A percentile compares a stretch with the other conserved stretches of the same genome.
These are phyloP conservation scores for Cynodonichthys magdalenae DNA, from an alignment of 2,797 vertebrate genomes.

Conservation along the genomic window DNA sequence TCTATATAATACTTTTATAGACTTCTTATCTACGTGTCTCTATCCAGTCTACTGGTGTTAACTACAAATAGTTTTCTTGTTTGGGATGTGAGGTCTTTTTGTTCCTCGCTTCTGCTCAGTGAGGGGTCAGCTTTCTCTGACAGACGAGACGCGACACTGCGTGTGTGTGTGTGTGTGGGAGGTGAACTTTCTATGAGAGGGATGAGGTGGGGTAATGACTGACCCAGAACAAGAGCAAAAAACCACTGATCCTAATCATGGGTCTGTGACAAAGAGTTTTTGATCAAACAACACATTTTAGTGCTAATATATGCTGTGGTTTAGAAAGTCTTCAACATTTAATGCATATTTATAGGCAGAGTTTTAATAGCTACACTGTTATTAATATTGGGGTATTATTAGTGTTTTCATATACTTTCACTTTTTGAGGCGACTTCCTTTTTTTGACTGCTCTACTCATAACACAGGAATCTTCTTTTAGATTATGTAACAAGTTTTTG, in stretches of 20 bases:
- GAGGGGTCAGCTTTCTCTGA: slow-evolving; percentile 36
- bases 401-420: no score
- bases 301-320: neutral
- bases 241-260: neutral
- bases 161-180: neutral
- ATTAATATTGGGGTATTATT: no score
- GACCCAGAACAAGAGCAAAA: slow-evolving; percentile 1
- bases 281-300: slow-evolving; percentile 2
- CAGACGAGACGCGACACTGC: slow-evolving; percentile 5
- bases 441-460: no score
- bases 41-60: no score
- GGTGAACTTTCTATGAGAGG: neutral
- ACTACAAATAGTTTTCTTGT: neutral
- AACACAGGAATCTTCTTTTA: no score
- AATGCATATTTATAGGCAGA: no score
- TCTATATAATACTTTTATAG: no score
- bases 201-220: slow-evolving; percentile 1
- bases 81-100: neutral
- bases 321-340: neutral
- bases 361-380: neutral
- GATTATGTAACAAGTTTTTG: no score
- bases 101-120: neutral
- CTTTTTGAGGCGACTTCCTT: no score
- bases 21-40: neutral
- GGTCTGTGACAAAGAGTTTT: neutral